Evolutionary conservation across 1,140 invertebrate genomes (phyloP).

Genomic region (Atta colombica): DNA sequence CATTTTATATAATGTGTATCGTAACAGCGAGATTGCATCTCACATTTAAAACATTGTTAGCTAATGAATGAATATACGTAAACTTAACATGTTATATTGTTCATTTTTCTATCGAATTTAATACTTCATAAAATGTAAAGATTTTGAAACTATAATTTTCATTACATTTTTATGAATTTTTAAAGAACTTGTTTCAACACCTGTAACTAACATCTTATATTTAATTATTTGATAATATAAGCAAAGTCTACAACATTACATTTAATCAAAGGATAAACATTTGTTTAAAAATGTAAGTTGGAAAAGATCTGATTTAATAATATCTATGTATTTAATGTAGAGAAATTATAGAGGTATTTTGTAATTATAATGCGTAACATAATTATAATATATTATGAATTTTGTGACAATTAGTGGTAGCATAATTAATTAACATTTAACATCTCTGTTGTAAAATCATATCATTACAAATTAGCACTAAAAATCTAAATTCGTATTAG

Average conservation of each 20-base stretch:
- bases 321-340: not conserved
- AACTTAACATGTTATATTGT: not conserved
- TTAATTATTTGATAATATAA: not conserved
- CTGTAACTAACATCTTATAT: not conserved
- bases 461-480: too few relatives aligned
- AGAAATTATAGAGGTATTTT: not conserved
- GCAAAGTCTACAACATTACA: not conserved
- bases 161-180: not conserved
- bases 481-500: too few relatives aligned
- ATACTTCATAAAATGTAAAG: not conserved
- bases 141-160: not conserved
- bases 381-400: not conserved
- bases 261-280: not conserved
- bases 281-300: not conserved
- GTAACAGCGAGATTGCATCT: not conserved
- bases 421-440: slow-evolving; percentile 38
- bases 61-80: not conserved
- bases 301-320: not conserved
- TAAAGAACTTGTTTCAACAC: not conserved
- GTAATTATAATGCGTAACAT: not conserved
- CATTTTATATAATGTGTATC: not conserved
- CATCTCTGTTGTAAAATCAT: slow-evolving; percentile 22
- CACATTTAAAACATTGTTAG: not conserved
- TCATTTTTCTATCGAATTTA: not conserved
- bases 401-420: not conserved